Evolutionary conservation across 2,797 vertebrate genomes (phyloP), one percentile per base, ranked within the genome.

Genomic region (Argentina silus): DNA sequence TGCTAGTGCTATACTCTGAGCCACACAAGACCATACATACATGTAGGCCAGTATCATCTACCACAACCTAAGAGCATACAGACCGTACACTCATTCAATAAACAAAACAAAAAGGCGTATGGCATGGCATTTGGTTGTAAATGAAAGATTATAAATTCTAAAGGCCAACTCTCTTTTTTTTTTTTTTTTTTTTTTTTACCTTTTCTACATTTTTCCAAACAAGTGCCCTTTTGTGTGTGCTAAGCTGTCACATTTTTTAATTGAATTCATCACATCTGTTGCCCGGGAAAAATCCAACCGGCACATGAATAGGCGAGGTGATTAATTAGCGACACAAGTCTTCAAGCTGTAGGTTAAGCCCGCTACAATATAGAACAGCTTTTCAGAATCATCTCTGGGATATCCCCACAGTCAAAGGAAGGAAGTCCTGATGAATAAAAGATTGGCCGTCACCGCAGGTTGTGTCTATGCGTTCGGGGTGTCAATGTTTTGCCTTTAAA

Each of bases 301-400:
- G 84, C 74, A 76, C 82, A 80, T 78, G 83, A 85, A 83, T 6
- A 69, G 79, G 77, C 74, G 87, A 88, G 84, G 86, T 81, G 84
- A 87, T 87, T 91, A 89, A 93, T 92, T 91, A 85, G 81, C 72
- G 59, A 85, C 83, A 83, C 66, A 36, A 36, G 27, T 86, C 81
- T 86, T 82, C 86, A 87, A 88, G 88, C 88, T 90, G 87, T 85
- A 89, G 85, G 90, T 92, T 88, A 92, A 91, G 83, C 84, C 27
- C 78, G 75, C 76, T 89, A 91, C 89, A 90, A 90, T 87, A 85
- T 67, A 79, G 83, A 91, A 87, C 87, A 91, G 88, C 80, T 91
- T 90, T 81, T 85, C 76, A 84, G 85, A 77, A 81, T 83, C 80
- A 83, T 82, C 62, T 63, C 71, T 7, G 19, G 70, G 61, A 72